Percentiles rank a stretch among this genome's conserved stretches.
Conservation (phyloP, 2,888 invertebrate genomes). For the Parnassius glacialis region DNA sequence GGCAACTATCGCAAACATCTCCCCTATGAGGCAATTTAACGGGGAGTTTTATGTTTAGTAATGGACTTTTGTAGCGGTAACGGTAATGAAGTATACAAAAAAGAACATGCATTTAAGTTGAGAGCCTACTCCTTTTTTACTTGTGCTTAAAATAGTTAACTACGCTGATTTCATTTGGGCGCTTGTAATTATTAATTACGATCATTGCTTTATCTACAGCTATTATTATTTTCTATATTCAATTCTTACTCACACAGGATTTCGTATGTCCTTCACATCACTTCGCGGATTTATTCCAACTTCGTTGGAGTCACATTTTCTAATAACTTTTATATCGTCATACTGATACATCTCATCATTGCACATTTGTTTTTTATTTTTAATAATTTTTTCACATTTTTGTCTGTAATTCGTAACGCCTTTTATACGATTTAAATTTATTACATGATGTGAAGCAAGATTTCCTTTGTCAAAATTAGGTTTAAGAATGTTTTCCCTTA, state of each 20-base stretch:
- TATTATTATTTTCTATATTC: neutral
- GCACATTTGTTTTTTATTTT: conserved; percentile 31
- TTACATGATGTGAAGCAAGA: conserved; percentile 26
- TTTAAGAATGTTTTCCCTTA: conserved; percentile 26
- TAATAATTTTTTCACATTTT: conserved; percentile 4
- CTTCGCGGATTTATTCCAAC: conserved; percentile 36
- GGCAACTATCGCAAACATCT: no score
- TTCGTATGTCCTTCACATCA: conserved; percentile 35
- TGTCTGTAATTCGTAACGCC: conserved; percentile 8
- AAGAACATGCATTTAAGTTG: no score
- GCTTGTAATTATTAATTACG: no score
- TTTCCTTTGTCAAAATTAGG: conserved; percentile 38
- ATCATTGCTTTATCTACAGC: no score
- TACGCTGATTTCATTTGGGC: no score
- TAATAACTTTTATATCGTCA: conserved; percentile 38
- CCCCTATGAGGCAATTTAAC: no score
- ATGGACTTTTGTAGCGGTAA: no score
- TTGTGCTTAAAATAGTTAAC: no score
- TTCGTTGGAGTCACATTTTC: conserved; percentile 4
- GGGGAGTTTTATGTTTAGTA: no score
- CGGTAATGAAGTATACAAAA: no score
- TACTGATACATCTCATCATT: conserved; percentile 52
- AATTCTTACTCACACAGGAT: conserved; percentile 53
- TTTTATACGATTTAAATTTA: conserved; percentile 3
- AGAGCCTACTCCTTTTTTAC: no score